Evolutionary conservation across 2,797 vertebrate species (phyloP).

Genomic region (Tachyglossus aculeatus): DNA sequence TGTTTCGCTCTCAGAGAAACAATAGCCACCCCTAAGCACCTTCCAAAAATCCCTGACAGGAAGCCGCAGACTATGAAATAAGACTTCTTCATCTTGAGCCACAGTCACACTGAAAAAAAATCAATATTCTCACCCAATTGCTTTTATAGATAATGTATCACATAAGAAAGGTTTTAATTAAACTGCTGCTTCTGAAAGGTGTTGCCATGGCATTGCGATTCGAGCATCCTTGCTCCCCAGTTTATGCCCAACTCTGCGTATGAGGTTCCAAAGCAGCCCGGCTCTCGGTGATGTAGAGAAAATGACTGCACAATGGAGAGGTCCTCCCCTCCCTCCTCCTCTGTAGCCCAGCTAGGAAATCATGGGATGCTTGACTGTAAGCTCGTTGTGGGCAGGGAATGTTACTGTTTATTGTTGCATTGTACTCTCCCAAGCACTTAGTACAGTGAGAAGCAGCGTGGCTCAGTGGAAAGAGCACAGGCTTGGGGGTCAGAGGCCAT

Average conservation of each 20-base stretch:
- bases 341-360: background rate
- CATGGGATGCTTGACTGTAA: no score
- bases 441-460: no score
- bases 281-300: background rate
- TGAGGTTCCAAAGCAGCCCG: background rate
- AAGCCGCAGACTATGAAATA: background rate
- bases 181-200: background rate
- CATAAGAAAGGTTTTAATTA: conserved; percentile 52
- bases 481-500: no score
- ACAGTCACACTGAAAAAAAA: conserved; percentile 23
- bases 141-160: conserved; percentile 40
- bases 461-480: no score
- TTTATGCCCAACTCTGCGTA: background rate
- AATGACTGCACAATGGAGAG: background rate
- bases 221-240: background rate
- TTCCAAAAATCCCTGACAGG: background rate
- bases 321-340: accelerated
- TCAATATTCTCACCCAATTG: conserved; percentile 39
- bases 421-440: no score
- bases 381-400: no score
- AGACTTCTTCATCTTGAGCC: conserved; percentile 6
- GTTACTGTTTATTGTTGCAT: no score
- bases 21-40: background rate
- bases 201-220: background rate
- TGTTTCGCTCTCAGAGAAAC: no score